Evolutionary conservation across 2,888 invertebrate species (phyloP), one percentile per base, ranked within the genome.

Genomic region (Resseliella maxima): DNA sequence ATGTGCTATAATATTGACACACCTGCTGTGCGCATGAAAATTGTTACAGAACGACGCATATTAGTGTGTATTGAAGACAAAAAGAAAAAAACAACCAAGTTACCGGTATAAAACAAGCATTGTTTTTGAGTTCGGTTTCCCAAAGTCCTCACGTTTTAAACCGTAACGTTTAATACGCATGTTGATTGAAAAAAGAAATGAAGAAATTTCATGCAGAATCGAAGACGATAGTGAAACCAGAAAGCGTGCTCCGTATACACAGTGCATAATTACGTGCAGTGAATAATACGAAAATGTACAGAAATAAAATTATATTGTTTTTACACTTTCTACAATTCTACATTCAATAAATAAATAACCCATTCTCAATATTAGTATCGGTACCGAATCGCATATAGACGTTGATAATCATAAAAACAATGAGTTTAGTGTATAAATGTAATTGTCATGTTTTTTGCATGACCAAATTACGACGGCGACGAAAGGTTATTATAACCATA

Each of bases 401-500:
- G 2, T n/a, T n/a, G n/a, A 72, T 35, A 2, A 15, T 15, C 15
- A 31, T 1, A 31, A 35, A 72, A 35, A 59, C 3, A 2, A 72
- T 72, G 72, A 72, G 72, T 72, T 72, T 72, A 31, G 72, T 72
- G 31, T 72, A 35, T 31, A 72, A 72, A 12, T 31, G 72, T 72
- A 72, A 72, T 35, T 72, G 72, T 72, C 72, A 72, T 31, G 31
- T 31, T 72, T 72, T 72, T 31, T 15, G 72, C 31, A 31, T 72
- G 72, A 72, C 27, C 72, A 72, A 72, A 72, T 15, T 72, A 35
- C 72, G 72, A 72, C 72, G 59, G 5, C 59, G 27, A 50, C 50
- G 59, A 72, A 72, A 72, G 72, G 72, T 72, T 72, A 72, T 72
- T 72, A 72, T 5, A 72, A 72, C n/a, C 31, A 3, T 72, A 31